These are phyloP conservation scores for Fragum sueziense DNA, from an alignment of 2,888 invertebrate species.

Conservation along the genomic window DNA sequence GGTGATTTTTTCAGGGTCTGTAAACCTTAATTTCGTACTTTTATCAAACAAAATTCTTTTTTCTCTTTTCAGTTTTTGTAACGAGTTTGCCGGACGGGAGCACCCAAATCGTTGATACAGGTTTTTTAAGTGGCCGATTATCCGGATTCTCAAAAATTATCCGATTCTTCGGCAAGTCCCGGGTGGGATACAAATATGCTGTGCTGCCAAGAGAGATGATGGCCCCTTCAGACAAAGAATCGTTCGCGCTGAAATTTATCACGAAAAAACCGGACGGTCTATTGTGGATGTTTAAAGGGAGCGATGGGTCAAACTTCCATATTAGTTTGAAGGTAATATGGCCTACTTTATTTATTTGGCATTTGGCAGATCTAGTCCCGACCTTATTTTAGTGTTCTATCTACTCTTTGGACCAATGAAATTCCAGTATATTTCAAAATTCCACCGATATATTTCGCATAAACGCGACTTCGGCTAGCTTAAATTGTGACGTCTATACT, in stretches of 20 bases:
- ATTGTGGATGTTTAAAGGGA: conserved; percentile 74
- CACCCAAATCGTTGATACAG: conserved; percentile 11
- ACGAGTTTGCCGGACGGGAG: conserved; percentile 39
- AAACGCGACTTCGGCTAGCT: too few species aligned
- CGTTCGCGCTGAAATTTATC: conserved; percentile 72
- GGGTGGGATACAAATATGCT: conserved; percentile 70
- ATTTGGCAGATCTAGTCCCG: too few species aligned
- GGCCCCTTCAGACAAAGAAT: conserved; percentile 57
- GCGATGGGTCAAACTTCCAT: conserved; percentile 66
- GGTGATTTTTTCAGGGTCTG: too few species aligned
- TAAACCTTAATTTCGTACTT: too few species aligned
- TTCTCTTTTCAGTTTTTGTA: conserved; percentile 55
- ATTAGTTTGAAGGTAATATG: conserved; percentile 77
- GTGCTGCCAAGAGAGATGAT: conserved; percentile 64
- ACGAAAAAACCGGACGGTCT: conserved; percentile 74
- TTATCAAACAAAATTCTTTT: too few species aligned
- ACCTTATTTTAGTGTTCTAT: too few species aligned
- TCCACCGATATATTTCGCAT: too few species aligned
- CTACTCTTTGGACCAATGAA: too few species aligned
- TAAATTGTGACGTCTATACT: too few species aligned
- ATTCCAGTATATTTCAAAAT: too few species aligned
- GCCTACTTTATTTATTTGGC: too few species aligned
- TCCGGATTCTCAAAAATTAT: conserved; percentile 62
- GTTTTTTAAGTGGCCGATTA: background rate
- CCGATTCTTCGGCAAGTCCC: conserved; percentile 65